Evolutionary conservation across 2,888 invertebrate species (phyloP).

Genomic region (Platerodrilus igneus): DNA sequence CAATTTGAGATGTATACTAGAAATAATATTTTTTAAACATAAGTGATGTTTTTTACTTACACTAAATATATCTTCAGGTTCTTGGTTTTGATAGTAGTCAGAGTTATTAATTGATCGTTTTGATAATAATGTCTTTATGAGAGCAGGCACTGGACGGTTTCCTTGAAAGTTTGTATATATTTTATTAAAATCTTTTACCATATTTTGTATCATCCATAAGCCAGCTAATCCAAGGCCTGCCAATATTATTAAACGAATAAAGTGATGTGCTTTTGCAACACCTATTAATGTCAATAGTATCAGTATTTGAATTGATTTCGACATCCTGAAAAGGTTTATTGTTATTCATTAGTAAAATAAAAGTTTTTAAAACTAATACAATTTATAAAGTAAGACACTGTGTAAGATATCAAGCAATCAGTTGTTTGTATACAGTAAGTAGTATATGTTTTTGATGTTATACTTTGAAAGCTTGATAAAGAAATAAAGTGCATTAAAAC

Average conservation of each 20-base stretch:
- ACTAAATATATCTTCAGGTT: constrained; percentile 1
- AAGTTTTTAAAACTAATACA: no score
- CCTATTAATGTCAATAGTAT: constrained; percentile 32
- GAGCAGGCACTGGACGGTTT: neutral
- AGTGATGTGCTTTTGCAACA: constrained; percentile 42
- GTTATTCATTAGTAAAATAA: no score
- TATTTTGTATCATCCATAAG: constrained; percentile 48
- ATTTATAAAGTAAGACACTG: no score
- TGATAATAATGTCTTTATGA: neutral
- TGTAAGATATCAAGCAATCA: no score
- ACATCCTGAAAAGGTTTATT: constrained; percentile 27
- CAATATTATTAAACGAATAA: constrained; percentile 44
- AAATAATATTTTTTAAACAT: constrained; percentile 1
- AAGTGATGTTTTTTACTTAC: neutral
- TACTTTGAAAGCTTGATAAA: no score
- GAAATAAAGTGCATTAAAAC: no score
- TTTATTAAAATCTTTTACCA: constrained; percentile 47
- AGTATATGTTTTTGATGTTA: no score
- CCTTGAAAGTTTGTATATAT: constrained; percentile 29
- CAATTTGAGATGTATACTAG: constrained; percentile 28
- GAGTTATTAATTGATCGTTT: constrained; percentile 17
- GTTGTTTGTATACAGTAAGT: no score
- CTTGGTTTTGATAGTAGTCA: neutral
- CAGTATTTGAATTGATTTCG: constrained; percentile 27
- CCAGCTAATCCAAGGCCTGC: constrained; percentile 48